phyloP scores from a whole-genome alignment of 2,113 vertebrate genomes.

The Pterophyllum scalare region DNA sequence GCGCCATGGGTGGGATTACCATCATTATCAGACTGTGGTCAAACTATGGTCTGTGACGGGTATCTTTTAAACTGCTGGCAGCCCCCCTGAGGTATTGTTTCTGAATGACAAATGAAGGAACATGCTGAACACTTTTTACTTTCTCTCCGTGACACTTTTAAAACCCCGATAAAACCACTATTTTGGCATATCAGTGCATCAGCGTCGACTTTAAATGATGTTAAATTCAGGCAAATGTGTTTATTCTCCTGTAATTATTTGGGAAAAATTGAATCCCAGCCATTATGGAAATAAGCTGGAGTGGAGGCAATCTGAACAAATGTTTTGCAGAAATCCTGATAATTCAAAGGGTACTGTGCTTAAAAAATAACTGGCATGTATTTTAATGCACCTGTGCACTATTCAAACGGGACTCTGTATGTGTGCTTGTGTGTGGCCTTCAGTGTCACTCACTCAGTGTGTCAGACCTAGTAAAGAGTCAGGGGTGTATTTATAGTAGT shows the following conservation, averaged over 20 bases:
- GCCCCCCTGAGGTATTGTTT: neutral
- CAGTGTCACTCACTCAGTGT: slow-evolving; percentile 63
- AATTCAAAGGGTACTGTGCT: neutral
- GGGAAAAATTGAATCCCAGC: neutral
- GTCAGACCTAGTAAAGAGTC: slow-evolving; percentile 53
- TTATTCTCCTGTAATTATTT: slow-evolving; percentile 1
- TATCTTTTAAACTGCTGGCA: neutral
- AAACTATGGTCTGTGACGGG: neutral
- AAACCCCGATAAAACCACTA: neutral
- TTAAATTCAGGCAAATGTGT: neutral
- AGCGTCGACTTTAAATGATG: neutral
- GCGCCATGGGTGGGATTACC: neutral
- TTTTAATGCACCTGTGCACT: neutral
- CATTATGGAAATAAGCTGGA: neutral
- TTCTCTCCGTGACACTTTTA: neutral
- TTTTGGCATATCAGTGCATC: neutral
- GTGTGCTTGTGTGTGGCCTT: slow-evolving; percentile 25
- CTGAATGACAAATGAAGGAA: neutral
- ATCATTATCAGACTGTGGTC: neutral
- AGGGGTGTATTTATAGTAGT: slow-evolving; percentile 60
- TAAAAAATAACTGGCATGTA: neutral
- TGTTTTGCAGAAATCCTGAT: neutral
- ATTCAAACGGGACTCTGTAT: slow-evolving; percentile 9
- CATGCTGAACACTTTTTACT: neutral
- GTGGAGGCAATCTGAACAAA: neutral